These are phyloP conservation scores for Thymelicus acteon DNA, from an alignment of 2,888 invertebrate species.

Conservation along the genomic window DNA sequence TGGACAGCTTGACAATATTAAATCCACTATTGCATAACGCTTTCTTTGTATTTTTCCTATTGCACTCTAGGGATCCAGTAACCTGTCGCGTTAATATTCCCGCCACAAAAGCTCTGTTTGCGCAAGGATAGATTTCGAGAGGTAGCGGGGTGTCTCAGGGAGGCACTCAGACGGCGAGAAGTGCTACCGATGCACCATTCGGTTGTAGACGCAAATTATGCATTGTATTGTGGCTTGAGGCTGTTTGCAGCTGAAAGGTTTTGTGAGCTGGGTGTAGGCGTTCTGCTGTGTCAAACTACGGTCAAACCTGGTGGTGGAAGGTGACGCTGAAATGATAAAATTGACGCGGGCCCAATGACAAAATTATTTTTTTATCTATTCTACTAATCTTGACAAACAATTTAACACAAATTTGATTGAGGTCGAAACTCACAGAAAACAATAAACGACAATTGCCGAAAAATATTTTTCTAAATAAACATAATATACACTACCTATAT, in stretches of 20 bases:
- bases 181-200: neutral
- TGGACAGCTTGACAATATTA: too few relatives aligned
- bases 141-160: conserved; percentile 9
- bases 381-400: too few relatives aligned
- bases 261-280: neutral
- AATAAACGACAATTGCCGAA: too few relatives aligned
- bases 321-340: too few relatives aligned
- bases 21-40: too few relatives aligned
- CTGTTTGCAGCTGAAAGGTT: conserved; percentile 5
- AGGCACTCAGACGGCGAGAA: conserved; percentile 17
- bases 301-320: too few relatives aligned
- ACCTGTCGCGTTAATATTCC: conserved; percentile 19
- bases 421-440: too few relatives aligned
- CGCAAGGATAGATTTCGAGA: conserved; percentile 15
- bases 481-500: too few relatives aligned
- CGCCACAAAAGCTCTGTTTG: conserved; percentile 19
- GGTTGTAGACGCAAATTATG: conserved; percentile 5
- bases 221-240: conserved; percentile 3
- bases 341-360: too few relatives aligned
- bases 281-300: neutral
- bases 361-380: too few relatives aligned
- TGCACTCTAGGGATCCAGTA: neutral
- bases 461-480: too few relatives aligned
- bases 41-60: neutral
- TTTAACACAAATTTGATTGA: too few relatives aligned